Evolutionary conservation across 30 jellyfish, hydroid and myxozoan genomes (phyloP).

Genomic region (Catostylus mosaicus): DNA sequence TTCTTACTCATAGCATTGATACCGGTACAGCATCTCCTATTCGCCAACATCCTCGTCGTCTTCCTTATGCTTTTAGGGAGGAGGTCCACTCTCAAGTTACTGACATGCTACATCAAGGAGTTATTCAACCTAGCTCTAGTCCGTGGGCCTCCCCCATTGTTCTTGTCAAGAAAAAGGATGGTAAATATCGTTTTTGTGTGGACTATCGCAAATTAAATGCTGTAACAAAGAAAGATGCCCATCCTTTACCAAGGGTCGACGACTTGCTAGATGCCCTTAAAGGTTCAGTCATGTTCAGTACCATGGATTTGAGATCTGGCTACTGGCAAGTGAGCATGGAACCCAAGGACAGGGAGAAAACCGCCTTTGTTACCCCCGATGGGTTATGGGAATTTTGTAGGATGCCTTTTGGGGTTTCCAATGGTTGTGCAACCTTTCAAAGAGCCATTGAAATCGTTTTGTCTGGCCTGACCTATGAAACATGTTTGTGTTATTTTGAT

Average conservation of each 20-base stretch:
- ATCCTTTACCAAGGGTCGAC: conserved; percentile 59
- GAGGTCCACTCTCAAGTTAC: conserved; percentile 25
- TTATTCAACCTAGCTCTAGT: conserved; percentile 43
- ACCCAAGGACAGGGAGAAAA: conserved; percentile 16
- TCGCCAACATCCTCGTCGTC: conserved; percentile 32
- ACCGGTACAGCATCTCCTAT: conserved; percentile 38
- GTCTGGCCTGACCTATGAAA: conserved; percentile 29
- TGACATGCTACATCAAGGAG: conserved; percentile 42
- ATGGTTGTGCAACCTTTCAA: conserved; percentile 49
- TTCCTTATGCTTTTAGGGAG: conserved; percentile 25
- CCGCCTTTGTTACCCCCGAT: conserved; percentile 51
- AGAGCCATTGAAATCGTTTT: conserved; percentile 48
- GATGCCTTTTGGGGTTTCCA: conserved; percentile 54
- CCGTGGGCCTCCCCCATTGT: conserved; percentile 9
- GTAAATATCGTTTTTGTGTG: conserved; percentile 39
- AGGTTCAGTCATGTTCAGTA: conserved; percentile 40
- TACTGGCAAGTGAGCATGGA: conserved; percentile 55
- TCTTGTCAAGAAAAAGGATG: conserved; percentile 28
- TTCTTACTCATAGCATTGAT: conserved; percentile 21
- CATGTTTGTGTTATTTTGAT: conserved; percentile 42
- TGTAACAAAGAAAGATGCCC: conserved; percentile 52
- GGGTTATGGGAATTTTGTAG: conserved; percentile 51
- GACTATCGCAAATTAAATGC: conserved; percentile 41
- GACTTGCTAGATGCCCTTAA: conserved; percentile 43
- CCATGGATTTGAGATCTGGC: conserved; percentile 60